phyloP scores from a whole-genome alignment of 1,140 invertebrate genomes.

The Drosophila pruinosa region DNA sequence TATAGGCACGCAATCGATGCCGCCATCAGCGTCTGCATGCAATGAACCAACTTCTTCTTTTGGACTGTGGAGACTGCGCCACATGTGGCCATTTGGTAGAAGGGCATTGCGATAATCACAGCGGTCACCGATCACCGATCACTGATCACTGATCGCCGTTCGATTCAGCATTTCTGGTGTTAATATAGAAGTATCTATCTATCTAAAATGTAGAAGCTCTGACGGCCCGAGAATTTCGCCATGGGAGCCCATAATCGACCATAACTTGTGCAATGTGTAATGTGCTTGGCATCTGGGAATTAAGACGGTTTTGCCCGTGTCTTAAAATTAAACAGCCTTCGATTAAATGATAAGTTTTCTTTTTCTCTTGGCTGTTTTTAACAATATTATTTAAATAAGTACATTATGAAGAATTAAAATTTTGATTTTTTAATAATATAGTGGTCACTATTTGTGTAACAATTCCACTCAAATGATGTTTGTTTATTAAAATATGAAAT shows the following conservation, averaged over 20 bases:
- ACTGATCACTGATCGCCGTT: constrained; percentile 5
- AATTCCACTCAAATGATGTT: no score
- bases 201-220: constrained; percentile 40
- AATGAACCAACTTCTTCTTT: constrained; percentile 12
- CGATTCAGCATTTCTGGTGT: constrained; percentile 23
- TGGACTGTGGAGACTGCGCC: constrained; percentile 11
- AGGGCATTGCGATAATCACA: constrained; percentile 35
- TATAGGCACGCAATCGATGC: constrained; percentile 44
- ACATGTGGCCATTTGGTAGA: constrained; percentile 36
- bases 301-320: not conserved
- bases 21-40: constrained; percentile 35
- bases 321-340: not conserved
- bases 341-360: no score
- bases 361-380: no score
- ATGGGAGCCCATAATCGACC: constrained; percentile 17
- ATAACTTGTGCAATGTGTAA: not conserved
- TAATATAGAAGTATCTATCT: not conserved
- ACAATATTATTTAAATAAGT: no score
- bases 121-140: constrained; percentile 19
- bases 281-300: not conserved
- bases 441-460: no score
- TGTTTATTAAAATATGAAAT: no score
- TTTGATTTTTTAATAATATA: no score
- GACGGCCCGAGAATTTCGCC: constrained; percentile 22
- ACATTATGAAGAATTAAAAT: no score